Conservation (phyloP, 2,888 invertebrate genomes). For the Volucella bombylans region DNA sequence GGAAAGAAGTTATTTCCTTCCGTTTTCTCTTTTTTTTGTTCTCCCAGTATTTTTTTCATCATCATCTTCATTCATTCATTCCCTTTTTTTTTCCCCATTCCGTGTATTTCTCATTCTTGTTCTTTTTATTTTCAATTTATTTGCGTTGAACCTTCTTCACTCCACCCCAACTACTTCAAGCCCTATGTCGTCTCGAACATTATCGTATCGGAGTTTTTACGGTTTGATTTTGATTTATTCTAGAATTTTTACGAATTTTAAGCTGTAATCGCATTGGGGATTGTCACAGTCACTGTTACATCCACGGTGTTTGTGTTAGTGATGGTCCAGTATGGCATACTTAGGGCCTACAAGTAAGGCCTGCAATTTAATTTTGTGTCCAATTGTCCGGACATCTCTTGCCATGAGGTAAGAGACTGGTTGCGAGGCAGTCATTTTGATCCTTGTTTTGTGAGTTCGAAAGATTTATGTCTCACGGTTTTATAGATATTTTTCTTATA, state of each 20-base stretch:
- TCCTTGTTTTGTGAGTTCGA: constrained; percentile 19
- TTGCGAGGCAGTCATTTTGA: constrained; percentile 11
- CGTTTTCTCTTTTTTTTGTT: constrained; percentile 34
- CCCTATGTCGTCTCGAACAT: constrained; percentile 25
- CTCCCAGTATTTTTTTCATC: constrained; percentile 56
- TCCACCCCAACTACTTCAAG: not conserved
- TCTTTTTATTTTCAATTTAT: constrained; percentile 62
- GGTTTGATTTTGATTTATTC: constrained; percentile 70
- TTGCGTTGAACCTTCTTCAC: constrained; percentile 44
- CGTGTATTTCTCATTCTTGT: constrained; percentile 2
- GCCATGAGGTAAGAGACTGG: constrained; percentile 3
- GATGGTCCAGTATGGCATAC: too few species aligned
- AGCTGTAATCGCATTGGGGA: constrained; percentile 31
- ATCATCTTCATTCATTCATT: constrained; percentile 21
- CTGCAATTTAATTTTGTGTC: constrained; percentile 52
- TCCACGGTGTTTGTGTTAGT: too few species aligned
- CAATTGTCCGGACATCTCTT: constrained; percentile 18
- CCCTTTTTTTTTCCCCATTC: too few species aligned
- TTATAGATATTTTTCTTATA: constrained; percentile 12
- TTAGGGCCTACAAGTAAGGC: not conserved
- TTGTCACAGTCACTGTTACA: constrained; percentile 1
- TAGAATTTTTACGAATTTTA: constrained; percentile 67
- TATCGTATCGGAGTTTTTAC: constrained; percentile 66
- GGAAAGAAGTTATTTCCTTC: constrained; percentile 60
- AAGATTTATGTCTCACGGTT: constrained; percentile 29